Evolutionary conservation across 2,797 vertebrate species (phyloP).

Genomic region (Macropus fuliginosus): DNA sequence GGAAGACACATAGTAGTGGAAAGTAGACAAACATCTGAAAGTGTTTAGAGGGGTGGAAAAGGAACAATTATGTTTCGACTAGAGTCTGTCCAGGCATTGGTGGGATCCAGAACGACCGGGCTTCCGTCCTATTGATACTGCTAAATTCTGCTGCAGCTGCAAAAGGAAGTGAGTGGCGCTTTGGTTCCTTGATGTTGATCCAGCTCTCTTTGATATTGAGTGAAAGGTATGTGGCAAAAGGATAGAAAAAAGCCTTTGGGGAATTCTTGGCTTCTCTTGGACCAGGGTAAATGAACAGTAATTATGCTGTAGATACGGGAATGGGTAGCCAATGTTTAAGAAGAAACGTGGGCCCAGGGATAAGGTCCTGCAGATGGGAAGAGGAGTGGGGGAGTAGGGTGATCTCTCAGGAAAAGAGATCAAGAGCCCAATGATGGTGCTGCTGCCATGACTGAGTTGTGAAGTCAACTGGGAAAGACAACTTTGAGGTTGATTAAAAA

Average conservation of each 20-base stretch:
- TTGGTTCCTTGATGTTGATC: neutral
- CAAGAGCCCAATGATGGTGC: neutral
- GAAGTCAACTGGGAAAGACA: neutral
- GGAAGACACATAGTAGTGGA: conserved; percentile 38
- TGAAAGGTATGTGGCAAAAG: neutral
- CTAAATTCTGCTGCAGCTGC: neutral
- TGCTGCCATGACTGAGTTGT: neutral
- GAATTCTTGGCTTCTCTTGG: neutral
- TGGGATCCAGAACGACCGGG: neutral
- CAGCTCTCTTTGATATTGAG: neutral
- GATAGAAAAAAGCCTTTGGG: neutral
- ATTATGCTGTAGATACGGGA: neutral
- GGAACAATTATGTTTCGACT: conserved; percentile 50
- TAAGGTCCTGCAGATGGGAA: neutral
- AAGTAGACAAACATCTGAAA: conserved; percentile 63
- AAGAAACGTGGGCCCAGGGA: neutral
- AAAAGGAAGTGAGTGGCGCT: neutral
- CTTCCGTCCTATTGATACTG: conserved; percentile 11
- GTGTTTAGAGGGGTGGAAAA: conserved; percentile 50
- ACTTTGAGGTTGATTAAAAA: neutral
- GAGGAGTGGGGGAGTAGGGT: neutral
- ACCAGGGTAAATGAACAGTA: neutral
- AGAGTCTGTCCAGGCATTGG: conserved; percentile 11
- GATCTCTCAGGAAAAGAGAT: neutral
- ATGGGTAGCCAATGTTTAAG: neutral